phyloP scores from a whole-genome alignment of 2,888 invertebrate species.

The Caenorhabditis drosophilae region DNA sequence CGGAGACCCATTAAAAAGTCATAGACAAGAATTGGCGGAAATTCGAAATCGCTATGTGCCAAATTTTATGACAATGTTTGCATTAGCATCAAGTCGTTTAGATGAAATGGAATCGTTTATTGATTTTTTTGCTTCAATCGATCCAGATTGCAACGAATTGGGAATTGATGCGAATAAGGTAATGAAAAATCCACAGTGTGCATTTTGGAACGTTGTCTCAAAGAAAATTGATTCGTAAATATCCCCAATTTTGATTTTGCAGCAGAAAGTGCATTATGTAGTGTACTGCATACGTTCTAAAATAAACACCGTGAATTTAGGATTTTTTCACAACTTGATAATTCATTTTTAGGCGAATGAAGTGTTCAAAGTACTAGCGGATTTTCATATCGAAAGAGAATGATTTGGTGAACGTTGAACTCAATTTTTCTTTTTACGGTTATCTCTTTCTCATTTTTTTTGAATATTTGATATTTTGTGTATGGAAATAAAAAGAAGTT shows the following conservation, averaged over 20 bases:
- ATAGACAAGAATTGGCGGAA: conserved; percentile 13
- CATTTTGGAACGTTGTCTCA: too few species aligned
- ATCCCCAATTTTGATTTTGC: too few species aligned
- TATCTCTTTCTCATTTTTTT: not conserved
- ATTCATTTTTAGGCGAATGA: too few species aligned
- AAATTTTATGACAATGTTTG: conserved; percentile 11
- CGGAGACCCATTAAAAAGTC: conserved; percentile 17
- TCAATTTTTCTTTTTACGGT: not conserved
- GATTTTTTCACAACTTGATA: not conserved
- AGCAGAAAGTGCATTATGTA: too few species aligned
- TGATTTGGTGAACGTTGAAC: not conserved
- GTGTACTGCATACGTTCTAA: not conserved
- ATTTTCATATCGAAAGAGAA: too few species aligned
- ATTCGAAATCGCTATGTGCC: conserved; percentile 19
- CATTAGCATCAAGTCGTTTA: conserved; percentile 16
- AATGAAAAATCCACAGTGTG: too few species aligned
- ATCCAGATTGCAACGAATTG: conserved; percentile 11
- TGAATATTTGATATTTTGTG: too few species aligned
- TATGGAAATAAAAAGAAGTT: too few species aligned
- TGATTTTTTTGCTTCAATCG: conserved; percentile 17
- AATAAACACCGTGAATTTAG: not conserved
- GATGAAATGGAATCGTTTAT: conserved; percentile 15
- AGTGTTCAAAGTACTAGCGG: too few species aligned
- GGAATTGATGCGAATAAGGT: conserved; percentile 10
- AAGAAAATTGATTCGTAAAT: too few species aligned